phyloP scores from a whole-genome alignment of 2,888 invertebrate species.

The Oscheius sp. region DNA sequence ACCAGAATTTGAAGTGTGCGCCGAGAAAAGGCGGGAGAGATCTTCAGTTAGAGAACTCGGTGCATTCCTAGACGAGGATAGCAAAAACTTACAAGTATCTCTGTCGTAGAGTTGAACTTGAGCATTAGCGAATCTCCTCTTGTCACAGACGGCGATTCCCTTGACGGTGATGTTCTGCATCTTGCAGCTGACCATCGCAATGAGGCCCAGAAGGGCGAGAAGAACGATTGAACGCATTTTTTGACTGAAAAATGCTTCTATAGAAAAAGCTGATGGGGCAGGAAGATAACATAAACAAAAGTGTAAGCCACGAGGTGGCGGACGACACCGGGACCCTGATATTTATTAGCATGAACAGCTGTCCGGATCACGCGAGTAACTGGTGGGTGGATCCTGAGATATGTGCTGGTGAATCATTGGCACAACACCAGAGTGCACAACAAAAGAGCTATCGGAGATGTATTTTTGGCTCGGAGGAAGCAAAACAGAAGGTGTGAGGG shows the following conservation, averaged over 20 bases:
- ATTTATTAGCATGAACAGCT: constrained; percentile 5
- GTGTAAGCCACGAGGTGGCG: neutral
- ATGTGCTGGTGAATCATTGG: too few species aligned
- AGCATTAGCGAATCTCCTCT: constrained; percentile 53
- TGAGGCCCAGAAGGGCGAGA: constrained; percentile 27
- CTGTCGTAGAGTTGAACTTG: constrained; percentile 56
- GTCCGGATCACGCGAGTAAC: neutral
- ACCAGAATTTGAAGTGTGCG: neutral
- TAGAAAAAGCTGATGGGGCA: neutral
- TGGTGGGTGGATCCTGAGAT: constrained; percentile 3
- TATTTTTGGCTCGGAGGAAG: too few species aligned
- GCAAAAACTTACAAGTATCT: constrained; percentile 53
- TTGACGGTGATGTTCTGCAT: constrained; percentile 59
- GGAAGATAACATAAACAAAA: neutral
- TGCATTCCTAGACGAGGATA: too few species aligned
- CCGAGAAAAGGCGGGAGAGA: too few species aligned
- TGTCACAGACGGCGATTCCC: constrained; percentile 60
- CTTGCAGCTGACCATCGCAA: constrained; percentile 32
- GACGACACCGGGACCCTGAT: neutral
- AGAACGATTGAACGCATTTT: neutral
- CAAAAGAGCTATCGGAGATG: too few species aligned
- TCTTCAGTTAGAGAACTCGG: too few species aligned
- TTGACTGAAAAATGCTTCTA: neutral
- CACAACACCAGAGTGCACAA: too few species aligned
- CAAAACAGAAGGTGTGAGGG: too few species aligned